Percentiles rank a stretch among this genome's conserved stretches.
These are phyloP conservation scores for Trypoxylon attenuatum DNA, from an alignment of 2,888 invertebrate genomes.

Conservation along the genomic window DNA sequence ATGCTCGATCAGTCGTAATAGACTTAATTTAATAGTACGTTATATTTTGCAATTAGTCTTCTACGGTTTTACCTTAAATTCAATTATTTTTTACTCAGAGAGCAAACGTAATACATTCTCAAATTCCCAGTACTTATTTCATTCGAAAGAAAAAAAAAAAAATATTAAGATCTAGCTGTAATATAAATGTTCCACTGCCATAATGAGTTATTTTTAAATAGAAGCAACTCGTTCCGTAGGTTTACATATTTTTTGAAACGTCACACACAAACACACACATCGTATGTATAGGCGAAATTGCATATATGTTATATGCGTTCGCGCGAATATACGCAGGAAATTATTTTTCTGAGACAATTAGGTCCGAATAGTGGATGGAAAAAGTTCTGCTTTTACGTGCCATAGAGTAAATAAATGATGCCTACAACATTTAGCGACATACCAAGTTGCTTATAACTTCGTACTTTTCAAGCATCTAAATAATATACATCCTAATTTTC, in stretches of 20 bases:
- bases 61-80: too few relatives aligned
- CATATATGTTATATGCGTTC: conserved; percentile 10
- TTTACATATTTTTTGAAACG: conserved; percentile 20
- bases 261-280: background rate
- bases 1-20: conserved; percentile 18
- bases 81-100: conserved; percentile 25
- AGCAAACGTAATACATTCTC: conserved; percentile 8
- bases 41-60: too few relatives aligned
- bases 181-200: conserved; percentile 38
- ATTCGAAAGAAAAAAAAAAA: too few relatives aligned
- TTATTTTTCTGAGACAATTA: conserved; percentile 21
- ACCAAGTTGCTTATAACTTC: too few relatives aligned
- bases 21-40: too few relatives aligned
- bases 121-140: conserved; percentile 11
- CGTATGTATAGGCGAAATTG: conserved; percentile 22
- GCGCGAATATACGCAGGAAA: conserved; percentile 5
- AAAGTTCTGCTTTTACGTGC: conserved; percentile 13
- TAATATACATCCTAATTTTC: too few relatives aligned
- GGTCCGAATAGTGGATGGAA: conserved; percentile 11
- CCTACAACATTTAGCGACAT: too few relatives aligned
- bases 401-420: conserved; percentile 5
- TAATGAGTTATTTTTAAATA: conserved; percentile 25
- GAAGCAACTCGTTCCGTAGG: conserved; percentile 10
- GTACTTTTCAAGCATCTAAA: too few relatives aligned
- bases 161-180: conserved; percentile 9